Evolutionary conservation across 2,797 vertebrate species (phyloP).

Genomic region (Oryzias sinensis): DNA sequence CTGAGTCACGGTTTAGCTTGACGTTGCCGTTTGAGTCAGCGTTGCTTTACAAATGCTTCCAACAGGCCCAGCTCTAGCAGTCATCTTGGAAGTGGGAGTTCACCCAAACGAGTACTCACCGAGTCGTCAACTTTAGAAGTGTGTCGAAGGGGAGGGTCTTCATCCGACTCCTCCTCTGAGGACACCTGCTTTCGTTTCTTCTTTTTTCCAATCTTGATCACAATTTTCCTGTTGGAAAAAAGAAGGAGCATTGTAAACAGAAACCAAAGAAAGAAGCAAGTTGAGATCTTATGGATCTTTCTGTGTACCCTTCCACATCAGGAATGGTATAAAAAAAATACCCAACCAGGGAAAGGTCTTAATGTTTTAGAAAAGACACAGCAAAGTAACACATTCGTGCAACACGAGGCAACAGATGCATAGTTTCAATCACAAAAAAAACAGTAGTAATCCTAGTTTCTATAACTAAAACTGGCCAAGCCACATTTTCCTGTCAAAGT

Average conservation of each 20-base stretch:
- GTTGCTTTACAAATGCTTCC: background rate
- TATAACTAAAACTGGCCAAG: no score
- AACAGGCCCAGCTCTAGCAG: background rate
- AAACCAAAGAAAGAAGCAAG: no score
- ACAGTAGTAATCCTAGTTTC: no score
- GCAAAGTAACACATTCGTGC: background rate
- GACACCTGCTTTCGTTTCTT: constrained; percentile 94
- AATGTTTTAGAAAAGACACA: background rate
- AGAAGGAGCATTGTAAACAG: background rate
- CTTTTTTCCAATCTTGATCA: constrained; percentile 96
- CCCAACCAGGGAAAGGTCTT: background rate
- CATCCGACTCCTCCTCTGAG: constrained; percentile 91
- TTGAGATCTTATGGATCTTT: no score
- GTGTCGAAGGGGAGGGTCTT: constrained; percentile 82
- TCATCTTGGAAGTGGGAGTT: background rate
- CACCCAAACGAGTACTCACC: constrained; percentile 69
- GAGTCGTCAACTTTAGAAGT: constrained; percentile 85
- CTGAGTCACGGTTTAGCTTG: background rate
- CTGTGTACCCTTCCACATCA: no score
- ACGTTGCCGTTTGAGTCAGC: constrained; percentile 6
- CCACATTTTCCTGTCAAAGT: no score
- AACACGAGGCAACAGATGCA: background rate
- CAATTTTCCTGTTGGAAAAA: constrained; percentile 84
- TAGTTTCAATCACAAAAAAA: no score
- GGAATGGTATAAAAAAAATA: no score